Base-by-base conservation (phyloP, 2,888 invertebrate genomes). In the Ornithoptera priamus region DNA sequence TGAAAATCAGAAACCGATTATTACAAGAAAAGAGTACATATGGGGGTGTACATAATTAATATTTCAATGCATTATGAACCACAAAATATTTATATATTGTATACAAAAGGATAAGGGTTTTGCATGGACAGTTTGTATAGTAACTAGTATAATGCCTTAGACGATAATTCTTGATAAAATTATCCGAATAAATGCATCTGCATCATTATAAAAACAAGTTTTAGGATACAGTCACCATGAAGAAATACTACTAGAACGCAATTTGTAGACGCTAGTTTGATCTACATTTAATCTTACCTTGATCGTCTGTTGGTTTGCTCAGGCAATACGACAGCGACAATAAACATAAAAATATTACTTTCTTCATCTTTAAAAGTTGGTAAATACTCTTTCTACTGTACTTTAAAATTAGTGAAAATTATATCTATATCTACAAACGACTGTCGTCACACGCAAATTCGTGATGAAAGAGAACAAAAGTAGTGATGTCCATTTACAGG, bases 341-440 rank as follows among this genome's bases (percentile, higher is more conserved):
- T 70, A 91, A 81, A 80, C 88, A 88, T 74, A 91, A 78, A 77
- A 90, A 81, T 77, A 85, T 81, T 72, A 88, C 81, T 81, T 82
- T 84, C 81, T 89, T 88, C 90, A 90, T 90, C 72, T 78, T 85
- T 76, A 65, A 75, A 71, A 72, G 75, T 74, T 75, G 62, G 39
- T 71, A 50, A 72, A 46, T 60, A 70, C 65, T 53, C 61, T 68
- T 53, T 69, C 62, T 72, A 69, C 57, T 65, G 30, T 57, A 72
- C 24, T 65, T 42, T 65, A 62, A 65, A 70, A 61, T 56, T 69
- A 20, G 56, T 66, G 62, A 70, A 66, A 66, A 8, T 56, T 58
- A 62, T 64, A 65, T 30, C 24, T 60, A 69, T 36, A 53, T 15
- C 56, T 46, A 58, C 57, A 20, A 67, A 67, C 66, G 62, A 66